Conservation (phyloP, 2,797 vertebrate genomes). For the Zenarchopterus dispar region DNA sequence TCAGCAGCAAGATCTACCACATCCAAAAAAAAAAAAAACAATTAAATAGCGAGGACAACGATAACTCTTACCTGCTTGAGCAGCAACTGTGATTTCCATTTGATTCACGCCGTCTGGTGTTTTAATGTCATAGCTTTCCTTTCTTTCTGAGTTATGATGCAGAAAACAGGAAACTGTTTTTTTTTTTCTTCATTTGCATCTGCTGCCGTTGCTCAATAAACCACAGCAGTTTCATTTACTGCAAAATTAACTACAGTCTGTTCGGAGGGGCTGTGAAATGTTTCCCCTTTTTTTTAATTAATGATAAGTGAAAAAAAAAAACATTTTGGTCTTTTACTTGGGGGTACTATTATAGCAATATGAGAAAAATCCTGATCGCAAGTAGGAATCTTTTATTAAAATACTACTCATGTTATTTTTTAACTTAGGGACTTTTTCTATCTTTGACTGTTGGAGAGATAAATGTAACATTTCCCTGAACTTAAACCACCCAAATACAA, state of each 20-base stretch:
- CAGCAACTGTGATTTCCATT: background rate
- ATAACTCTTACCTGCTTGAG: background rate
- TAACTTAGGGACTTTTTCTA: too few species aligned
- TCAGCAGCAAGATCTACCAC: background rate
- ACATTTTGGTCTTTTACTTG: too few species aligned
- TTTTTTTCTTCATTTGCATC: background rate
- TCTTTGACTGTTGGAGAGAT: too few species aligned
- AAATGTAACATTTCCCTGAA: too few species aligned
- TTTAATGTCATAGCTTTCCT: background rate
- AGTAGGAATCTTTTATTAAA: too few species aligned
- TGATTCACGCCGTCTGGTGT: background rate
- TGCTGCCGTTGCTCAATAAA: background rate
- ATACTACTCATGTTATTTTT: too few species aligned
- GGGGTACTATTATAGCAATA: too few species aligned
- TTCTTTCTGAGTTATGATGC: background rate
- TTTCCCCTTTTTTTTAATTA: too few species aligned
- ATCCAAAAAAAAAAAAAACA: background rate
- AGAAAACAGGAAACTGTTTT: conserved; percentile 50
- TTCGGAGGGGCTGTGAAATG: background rate
- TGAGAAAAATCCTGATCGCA: too few species aligned
- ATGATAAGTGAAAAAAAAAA: too few species aligned
- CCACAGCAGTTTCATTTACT: conserved; percentile 36
- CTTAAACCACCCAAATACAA: too few species aligned
- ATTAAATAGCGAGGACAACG: background rate
- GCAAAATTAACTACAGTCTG: background rate